phyloP scores from a whole-genome alignment of 2,888 invertebrate species.

The Electrophaes corylata region DNA sequence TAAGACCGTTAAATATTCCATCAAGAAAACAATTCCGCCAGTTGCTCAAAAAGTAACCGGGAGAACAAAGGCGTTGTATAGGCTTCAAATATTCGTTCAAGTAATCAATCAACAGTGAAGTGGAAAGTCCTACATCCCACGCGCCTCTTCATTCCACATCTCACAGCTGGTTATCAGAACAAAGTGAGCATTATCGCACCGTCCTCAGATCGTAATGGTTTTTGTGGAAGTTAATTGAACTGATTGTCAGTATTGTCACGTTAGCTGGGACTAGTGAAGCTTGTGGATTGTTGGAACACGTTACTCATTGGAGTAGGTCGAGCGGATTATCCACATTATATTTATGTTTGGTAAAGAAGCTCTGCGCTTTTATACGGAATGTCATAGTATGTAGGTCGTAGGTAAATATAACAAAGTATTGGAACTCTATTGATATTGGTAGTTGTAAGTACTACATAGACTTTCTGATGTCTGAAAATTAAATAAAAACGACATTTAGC shows the following conservation, averaged over 20 bases:
- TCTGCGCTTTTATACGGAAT: no score
- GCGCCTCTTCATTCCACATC: slow-evolving; percentile 18
- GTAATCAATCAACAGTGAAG: neutral
- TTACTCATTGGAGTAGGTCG: slow-evolving; percentile 1
- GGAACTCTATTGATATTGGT: no score
- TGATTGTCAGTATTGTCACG: slow-evolving; percentile 18
- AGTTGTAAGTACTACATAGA: no score
- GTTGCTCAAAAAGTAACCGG: neutral
- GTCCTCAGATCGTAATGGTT: slow-evolving; percentile 18
- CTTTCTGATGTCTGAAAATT: no score
- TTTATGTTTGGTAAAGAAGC: no score
- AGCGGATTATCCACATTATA: slow-evolving; percentile 3
- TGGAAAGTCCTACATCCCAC: slow-evolving; percentile 15
- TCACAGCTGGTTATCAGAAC: slow-evolving; percentile 20
- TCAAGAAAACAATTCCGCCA: neutral
- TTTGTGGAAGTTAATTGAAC: slow-evolving; percentile 20
- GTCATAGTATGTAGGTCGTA: no score
- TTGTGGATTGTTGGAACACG: neutral
- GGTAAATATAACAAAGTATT: no score
- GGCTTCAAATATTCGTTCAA: neutral
- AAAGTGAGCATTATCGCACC: slow-evolving; percentile 24
- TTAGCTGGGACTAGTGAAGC: slow-evolving; percentile 6
- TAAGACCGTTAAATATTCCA: no score
- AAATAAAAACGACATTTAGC: no score
- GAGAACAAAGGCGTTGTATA: neutral